Conservation (phyloP, 2,113 vertebrate genomes). For the Nothobranchius kuhntae region DNA sequence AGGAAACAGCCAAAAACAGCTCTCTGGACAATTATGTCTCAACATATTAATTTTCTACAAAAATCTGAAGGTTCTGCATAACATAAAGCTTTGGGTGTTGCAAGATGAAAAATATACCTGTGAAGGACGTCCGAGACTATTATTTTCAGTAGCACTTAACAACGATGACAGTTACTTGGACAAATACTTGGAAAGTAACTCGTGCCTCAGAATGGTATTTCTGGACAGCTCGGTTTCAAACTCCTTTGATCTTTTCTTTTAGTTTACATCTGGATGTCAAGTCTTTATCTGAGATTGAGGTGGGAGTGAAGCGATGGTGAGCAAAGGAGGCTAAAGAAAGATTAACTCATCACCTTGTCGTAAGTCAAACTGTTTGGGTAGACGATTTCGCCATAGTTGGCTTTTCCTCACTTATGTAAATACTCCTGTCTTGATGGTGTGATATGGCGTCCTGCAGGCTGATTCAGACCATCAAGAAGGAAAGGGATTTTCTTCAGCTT, state of each 20-base stretch:
- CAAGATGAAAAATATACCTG: slow-evolving; percentile 42
- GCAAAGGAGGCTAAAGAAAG: slow-evolving; percentile 30
- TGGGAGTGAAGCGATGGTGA: slow-evolving; percentile 52
- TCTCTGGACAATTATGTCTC: slow-evolving; percentile 41
- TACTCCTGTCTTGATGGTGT: slow-evolving; percentile 49
- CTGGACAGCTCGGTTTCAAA: slow-evolving; percentile 32
- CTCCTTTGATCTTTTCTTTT: slow-evolving; percentile 51
- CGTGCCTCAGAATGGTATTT: slow-evolving; percentile 49
- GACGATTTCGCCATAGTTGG: slow-evolving; percentile 29
- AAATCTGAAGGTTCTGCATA: slow-evolving; percentile 35
- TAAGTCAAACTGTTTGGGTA: slow-evolving; percentile 10
- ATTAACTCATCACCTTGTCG: slow-evolving; percentile 46
- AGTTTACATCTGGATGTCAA: slow-evolving; percentile 48
- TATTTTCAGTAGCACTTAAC: slow-evolving; percentile 66
- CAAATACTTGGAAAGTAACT: slow-evolving; percentile 39
- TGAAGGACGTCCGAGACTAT: slow-evolving; percentile 37
- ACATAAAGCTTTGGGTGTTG: slow-evolving; percentile 48
- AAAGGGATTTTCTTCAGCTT: slow-evolving; percentile 34
- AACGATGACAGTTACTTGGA: slow-evolving; percentile 53
- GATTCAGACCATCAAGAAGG: slow-evolving; percentile 26
- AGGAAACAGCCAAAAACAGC: slow-evolving; percentile 63
- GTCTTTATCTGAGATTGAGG: slow-evolving; percentile 49
- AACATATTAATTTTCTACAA: slow-evolving; percentile 64
- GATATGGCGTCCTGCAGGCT: slow-evolving; percentile 27
- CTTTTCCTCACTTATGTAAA: slow-evolving; percentile 40